A percentile compares a stretch with the other conserved stretches of the same genome.
phyloP scores from a whole-genome alignment of 2,888 invertebrate species.

The Nycteola revayana region DNA sequence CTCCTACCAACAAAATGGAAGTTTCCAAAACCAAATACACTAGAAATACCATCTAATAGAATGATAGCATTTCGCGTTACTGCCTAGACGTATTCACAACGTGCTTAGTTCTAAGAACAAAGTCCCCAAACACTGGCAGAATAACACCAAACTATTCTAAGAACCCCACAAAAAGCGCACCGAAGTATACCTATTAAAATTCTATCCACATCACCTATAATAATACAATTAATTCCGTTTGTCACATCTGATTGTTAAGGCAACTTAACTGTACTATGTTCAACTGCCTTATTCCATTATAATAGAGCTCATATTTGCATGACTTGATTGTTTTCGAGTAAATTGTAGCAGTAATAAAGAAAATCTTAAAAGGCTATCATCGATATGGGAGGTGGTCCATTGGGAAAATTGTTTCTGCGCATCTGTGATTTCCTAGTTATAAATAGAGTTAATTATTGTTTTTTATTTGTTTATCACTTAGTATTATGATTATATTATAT shows the following conservation, averaged over 20 bases:
- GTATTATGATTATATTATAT: too few species aligned
- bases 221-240: conserved; percentile 77
- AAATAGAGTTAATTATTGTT: conserved; percentile 12
- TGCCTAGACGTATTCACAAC: conserved; percentile 34
- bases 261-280: conserved; percentile 25
- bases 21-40: conserved; percentile 9
- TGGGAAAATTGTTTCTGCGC: conserved; percentile 44
- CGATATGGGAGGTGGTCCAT: conserved; percentile 59
- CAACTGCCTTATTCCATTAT: conserved; percentile 15
- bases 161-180: conserved; percentile 53
- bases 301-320: conserved; percentile 16
- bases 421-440: conserved; percentile 26
- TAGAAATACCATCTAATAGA: conserved; percentile 19
- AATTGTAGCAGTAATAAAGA: conserved; percentile 34
- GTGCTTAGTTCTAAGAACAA: conserved; percentile 47
- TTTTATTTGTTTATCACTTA: conserved; percentile 1
- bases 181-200: conserved; percentile 54
- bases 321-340: neutral
- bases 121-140: conserved; percentile 40
- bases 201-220: conserved; percentile 59
- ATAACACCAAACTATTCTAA: conserved; percentile 57
- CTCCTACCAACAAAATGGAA: conserved; percentile 7
- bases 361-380: conserved; percentile 46
- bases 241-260: conserved; percentile 34
- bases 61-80: conserved; percentile 23